These are phyloP conservation scores for Labeo calbasu DNA, from an alignment of 2,797 vertebrate genomes.

Conservation along the genomic window DNA sequence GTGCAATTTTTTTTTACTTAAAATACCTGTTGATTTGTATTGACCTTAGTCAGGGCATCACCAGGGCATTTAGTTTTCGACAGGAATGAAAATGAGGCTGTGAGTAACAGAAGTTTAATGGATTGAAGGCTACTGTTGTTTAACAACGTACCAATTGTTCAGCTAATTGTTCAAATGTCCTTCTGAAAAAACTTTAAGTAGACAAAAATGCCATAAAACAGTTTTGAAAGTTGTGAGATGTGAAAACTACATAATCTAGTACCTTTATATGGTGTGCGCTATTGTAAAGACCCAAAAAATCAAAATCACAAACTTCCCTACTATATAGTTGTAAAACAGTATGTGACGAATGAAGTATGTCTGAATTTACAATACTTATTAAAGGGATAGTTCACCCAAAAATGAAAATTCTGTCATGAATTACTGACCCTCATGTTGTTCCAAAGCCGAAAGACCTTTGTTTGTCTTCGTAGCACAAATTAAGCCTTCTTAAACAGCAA, in stretches of 20 bases:
- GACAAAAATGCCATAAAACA: neutral
- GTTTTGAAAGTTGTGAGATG: neutral
- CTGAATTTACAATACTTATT: neutral
- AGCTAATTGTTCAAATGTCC: neutral
- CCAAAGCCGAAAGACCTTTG: too few relatives aligned
- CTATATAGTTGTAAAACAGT: neutral
- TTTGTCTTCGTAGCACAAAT: too few relatives aligned
- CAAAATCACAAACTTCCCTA: neutral
- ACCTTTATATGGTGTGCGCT: neutral
- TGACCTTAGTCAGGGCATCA: neutral
- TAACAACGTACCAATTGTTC: neutral
- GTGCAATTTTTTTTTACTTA: neutral
- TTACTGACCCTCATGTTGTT: too few relatives aligned
- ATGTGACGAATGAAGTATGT: neutral
- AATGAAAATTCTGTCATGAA: too few relatives aligned
- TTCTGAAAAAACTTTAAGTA: neutral
- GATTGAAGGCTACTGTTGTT: neutral
- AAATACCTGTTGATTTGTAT: neutral
- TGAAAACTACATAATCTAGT: neutral
- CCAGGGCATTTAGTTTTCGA: neutral
- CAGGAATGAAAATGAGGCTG: neutral
- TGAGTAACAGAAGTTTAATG: neutral
- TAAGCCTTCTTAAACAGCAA: neutral
- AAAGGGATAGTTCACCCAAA: too few relatives aligned
- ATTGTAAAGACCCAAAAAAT: neutral